A percentile compares a stretch with the other conserved stretches of the same genome.
These are phyloP conservation scores for Bombus polaris DNA, from an alignment of 1,140 invertebrate species.

Conservation along the genomic window DNA sequence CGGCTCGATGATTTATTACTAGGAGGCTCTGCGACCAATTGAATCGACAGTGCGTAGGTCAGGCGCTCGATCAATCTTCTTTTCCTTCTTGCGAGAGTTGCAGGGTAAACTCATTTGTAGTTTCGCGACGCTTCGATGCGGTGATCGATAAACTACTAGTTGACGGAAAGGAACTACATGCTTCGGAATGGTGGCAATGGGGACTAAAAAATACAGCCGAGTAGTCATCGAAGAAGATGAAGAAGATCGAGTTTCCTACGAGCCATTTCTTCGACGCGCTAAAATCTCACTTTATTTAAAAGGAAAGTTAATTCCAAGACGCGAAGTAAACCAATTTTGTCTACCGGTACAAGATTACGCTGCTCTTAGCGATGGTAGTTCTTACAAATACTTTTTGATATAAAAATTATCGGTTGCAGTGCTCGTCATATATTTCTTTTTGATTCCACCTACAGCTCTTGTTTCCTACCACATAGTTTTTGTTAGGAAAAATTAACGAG, in stretches of 20 bases:
- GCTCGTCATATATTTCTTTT: not conserved
- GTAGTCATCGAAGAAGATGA: not conserved
- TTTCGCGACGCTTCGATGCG: not conserved
- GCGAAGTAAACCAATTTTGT: not conserved
- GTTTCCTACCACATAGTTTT: not conserved
- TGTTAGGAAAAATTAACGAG: not conserved
- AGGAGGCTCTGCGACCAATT: slow-evolving; percentile 15
- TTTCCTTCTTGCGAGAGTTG: not conserved
- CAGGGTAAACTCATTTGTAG: slow-evolving; percentile 1
- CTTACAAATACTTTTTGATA: not conserved
- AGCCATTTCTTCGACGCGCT: too few species aligned
- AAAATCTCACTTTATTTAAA: not conserved
- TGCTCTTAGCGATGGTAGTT: not conserved
- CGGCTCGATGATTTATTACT: slow-evolving; percentile 34
- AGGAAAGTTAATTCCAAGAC: not conserved
- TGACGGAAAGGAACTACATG: not conserved
- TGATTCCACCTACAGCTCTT: not conserved
- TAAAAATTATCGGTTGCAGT: not conserved
- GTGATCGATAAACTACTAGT: slow-evolving; percentile 16
- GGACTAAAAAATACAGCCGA: not conserved
- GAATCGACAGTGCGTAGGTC: slow-evolving; percentile 50
- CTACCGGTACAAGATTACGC: not conserved
- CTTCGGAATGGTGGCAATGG: too few species aligned
- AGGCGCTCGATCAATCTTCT: slow-evolving; percentile 43
- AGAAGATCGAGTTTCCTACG: not conserved